Conservation (phyloP, 2,797 vertebrate genomes). For the Bryconaethiops microstoma region DNA sequence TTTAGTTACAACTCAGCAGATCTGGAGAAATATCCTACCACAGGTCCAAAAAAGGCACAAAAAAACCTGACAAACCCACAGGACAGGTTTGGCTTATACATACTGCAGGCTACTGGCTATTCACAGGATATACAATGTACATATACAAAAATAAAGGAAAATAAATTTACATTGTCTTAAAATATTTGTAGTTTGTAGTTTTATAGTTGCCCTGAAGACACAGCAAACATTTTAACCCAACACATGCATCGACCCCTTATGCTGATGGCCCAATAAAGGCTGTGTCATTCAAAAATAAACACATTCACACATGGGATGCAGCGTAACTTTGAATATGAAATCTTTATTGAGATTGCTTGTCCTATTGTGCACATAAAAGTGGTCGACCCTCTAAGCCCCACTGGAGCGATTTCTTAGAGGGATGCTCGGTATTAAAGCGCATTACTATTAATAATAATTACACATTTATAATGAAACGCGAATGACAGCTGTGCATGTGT, state of each 20-base stretch:
- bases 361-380: slow-evolving; percentile 46
- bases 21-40: too few species aligned
- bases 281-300: not conserved
- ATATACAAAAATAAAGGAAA: too few species aligned
- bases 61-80: too few species aligned
- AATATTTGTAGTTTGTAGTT: too few species aligned
- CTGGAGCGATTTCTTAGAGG: slow-evolving; percentile 27
- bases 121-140: too few species aligned
- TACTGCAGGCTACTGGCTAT: too few species aligned
- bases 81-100: too few species aligned
- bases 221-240: too few species aligned
- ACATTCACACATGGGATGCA: slow-evolving; percentile 3
- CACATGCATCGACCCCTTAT: not conserved
- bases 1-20: too few species aligned
- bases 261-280: not conserved
- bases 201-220: too few species aligned
- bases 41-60: too few species aligned
- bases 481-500: slow-evolving; percentile 4
- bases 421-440: slow-evolving; percentile 35
- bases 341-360: slow-evolving; percentile 54
- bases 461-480: slow-evolving; percentile 26
- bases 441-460: slow-evolving; percentile 22
- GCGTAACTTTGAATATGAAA: slow-evolving; percentile 51
- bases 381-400: slow-evolving; percentile 28
- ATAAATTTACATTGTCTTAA: too few species aligned